phyloP scores from a whole-genome alignment of 2,113 vertebrate genomes.

The Pithys albifrons region DNA sequence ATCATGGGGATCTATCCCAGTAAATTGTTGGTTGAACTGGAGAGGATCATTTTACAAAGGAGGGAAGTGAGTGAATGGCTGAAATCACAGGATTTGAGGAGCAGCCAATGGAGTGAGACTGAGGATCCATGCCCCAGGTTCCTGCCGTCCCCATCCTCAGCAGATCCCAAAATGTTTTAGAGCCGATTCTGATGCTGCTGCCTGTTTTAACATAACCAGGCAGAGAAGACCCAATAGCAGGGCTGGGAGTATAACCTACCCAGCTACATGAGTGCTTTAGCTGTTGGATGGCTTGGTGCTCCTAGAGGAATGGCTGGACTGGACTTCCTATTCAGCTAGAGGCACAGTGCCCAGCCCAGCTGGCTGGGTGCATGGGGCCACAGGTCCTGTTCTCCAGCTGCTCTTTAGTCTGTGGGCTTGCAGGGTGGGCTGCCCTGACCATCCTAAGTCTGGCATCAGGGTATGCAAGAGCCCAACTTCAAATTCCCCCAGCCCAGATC shows the following conservation, averaged over 20 bases:
- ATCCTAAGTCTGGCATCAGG: neutral
- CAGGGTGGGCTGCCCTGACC: neutral
- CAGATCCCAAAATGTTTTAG: neutral
- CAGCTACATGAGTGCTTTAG: neutral
- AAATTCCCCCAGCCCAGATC: neutral
- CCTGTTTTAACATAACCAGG: neutral
- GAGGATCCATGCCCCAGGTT: neutral
- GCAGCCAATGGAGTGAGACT: neutral
- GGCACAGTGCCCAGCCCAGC: neutral
- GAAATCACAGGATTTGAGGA: neutral
- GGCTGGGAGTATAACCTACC: neutral
- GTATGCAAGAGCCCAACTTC: neutral
- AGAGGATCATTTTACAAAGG: neutral
- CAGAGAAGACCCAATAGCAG: neutral
- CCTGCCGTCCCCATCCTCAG: neutral
- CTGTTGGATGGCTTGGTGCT: neutral
- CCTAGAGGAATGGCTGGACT: neutral
- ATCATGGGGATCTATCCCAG: neutral
- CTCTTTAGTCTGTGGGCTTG: neutral
- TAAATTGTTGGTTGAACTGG: neutral
- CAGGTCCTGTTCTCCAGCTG: neutral
- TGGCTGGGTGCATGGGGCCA: neutral
- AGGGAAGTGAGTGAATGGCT: neutral
- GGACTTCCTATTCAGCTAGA: accelerated
- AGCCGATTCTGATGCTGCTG: neutral